phyloP scores from a whole-genome alignment of 2,113 vertebrate genomes.

The Cavia aperea region DNA sequence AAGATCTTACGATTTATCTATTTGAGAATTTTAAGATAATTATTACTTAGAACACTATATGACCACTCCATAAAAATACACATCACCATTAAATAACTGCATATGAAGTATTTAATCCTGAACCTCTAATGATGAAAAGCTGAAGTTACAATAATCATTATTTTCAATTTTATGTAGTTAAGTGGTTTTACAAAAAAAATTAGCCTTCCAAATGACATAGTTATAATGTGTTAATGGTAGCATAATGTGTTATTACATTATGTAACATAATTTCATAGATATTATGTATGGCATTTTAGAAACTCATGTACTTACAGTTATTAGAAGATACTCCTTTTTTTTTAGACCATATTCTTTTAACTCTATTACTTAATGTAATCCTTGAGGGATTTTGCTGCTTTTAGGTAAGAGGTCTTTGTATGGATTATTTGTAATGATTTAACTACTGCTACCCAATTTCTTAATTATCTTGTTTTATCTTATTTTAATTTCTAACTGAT shows the following conservation, averaged over 20 bases:
- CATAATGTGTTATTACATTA: constrained; percentile 84
- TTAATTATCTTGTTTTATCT: constrained; percentile 15
- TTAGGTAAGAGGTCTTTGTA: constrained; percentile 59
- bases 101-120: constrained; percentile 80
- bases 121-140: constrained; percentile 79
- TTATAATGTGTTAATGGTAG: constrained; percentile 81
- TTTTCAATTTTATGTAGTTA: constrained; percentile 85
- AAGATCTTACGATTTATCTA: constrained; percentile 79
- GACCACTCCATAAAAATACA: constrained; percentile 79
- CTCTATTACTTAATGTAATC: constrained; percentile 71
- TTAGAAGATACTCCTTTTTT: constrained; percentile 76
- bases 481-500: not conserved
- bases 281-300: constrained; percentile 81
- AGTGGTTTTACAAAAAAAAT: constrained; percentile 82
- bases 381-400: constrained; percentile 69
- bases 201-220: constrained; percentile 81
- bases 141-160: constrained; percentile 83
- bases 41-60: constrained; percentile 78
- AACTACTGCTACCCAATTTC: constrained; percentile 24
- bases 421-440: constrained; percentile 47
- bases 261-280: constrained; percentile 79
- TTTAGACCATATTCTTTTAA: constrained; percentile 77
- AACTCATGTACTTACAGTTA: constrained; percentile 77
- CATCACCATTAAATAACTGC: constrained; percentile 78
- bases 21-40: constrained; percentile 79